Base-by-base conservation (phyloP, 2,888 invertebrate genomes). In the Eristalis tenax region DNA sequence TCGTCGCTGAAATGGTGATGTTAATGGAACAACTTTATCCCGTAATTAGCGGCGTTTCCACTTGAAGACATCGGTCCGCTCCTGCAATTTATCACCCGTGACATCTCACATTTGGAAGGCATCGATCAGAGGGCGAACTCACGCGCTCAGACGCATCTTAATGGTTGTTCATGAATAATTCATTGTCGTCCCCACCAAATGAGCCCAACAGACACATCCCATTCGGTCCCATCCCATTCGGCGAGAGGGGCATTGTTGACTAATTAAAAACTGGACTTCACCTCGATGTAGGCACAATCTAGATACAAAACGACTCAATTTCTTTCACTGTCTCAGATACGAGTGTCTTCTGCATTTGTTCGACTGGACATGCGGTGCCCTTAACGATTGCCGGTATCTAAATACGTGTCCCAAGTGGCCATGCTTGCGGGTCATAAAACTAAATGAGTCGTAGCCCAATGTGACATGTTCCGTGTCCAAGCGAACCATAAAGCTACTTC, bases 401-500 rank as follows among this genome's bases (percentile, higher is more conserved):
- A 83, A 83, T 83, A 77, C 56, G 61, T 77, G 83, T 77, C 70
- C 77, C 76, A 83, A 83, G 83, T 83, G 83, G 77, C 77, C 63
- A 73, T 73, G 83, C 71, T 83, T 76, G 83, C 68, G 66, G 65
- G 56, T 61, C 73, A 77, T 83, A 83, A 83, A 83, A 83, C 74
- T 83, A 83, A 83, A 83, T 83, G 83, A 83, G 77, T 83, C 83
- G 83, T 83, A 73, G 71, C 66, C 83, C 83, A 83, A 65, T 77
- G 76, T 73, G 83, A 83, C 71, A 76, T 68, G n/a, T 68, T 66
- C 40, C 40, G 70, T 83, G 83, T 83, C 77, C 66, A 32, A 56
- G 61, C 26, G 78, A 77, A 65, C 64, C 82, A 87, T 87, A 83
- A 87, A 87, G 75, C 83, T 87, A 83, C 82, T 79, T 78, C 82